phyloP scores from a whole-genome alignment of 1,140 invertebrate species.

The Globodera ellingtonae region DNA sequence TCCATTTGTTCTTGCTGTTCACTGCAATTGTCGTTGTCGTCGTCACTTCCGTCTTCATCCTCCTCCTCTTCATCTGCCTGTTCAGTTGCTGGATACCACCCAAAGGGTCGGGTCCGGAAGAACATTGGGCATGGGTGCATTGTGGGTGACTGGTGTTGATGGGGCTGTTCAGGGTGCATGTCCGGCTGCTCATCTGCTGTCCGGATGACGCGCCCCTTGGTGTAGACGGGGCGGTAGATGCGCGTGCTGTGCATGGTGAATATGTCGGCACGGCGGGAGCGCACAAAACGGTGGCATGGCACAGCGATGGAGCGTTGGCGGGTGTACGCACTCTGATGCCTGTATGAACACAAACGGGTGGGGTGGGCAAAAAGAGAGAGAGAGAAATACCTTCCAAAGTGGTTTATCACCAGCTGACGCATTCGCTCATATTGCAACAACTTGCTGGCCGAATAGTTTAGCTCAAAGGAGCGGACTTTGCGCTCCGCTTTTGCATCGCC shows the following conservation, averaged over 20 bases:
- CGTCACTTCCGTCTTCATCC: too few relatives aligned
- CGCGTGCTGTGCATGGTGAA: background rate
- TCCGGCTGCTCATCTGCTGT: background rate
- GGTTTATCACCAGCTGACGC: background rate
- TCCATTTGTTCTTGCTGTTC: too few relatives aligned
- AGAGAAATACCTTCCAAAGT: background rate
- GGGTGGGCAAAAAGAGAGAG: too few relatives aligned
- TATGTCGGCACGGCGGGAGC: background rate
- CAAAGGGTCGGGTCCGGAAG: too few relatives aligned
- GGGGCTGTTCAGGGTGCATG: background rate
- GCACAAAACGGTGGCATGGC: background rate
- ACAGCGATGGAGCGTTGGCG: background rate
- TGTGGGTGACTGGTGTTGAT: too few relatives aligned
- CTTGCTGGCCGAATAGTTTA: background rate
- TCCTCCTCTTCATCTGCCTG: background rate
- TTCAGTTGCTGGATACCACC: too few relatives aligned
- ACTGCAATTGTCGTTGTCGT: too few relatives aligned
- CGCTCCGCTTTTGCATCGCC: background rate
- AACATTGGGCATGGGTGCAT: too few relatives aligned
- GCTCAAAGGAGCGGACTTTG: background rate
- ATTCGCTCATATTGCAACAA: background rate
- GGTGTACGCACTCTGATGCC: background rate
- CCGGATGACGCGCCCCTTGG: background rate
- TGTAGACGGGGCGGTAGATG: background rate
- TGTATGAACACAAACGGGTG: too few relatives aligned